phyloP scores from a whole-genome alignment of 1,140 invertebrate genomes.

The Drosophila azteca region DNA sequence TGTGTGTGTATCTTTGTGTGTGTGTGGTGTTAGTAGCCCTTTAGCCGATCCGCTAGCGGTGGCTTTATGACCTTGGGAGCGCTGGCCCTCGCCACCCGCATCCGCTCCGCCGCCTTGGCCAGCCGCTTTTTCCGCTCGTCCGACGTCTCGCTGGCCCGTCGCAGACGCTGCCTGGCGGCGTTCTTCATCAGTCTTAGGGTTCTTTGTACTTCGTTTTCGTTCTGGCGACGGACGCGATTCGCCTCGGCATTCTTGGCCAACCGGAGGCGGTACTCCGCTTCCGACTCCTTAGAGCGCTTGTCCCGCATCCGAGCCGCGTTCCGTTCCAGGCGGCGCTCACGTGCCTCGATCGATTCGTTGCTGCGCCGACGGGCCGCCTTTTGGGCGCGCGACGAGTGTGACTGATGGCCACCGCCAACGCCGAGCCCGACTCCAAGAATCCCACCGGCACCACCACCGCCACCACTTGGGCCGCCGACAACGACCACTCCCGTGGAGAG shows the following conservation, averaged over 20 bases:
- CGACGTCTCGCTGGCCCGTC: constrained; percentile 83
- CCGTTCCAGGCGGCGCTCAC: constrained; percentile 72
- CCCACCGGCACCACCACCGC: constrained; percentile 13
- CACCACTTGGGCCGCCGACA: constrained; percentile 36
- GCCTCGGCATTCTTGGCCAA: constrained; percentile 82
- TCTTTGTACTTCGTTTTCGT: constrained; percentile 84
- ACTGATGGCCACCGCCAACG: constrained; percentile 38
- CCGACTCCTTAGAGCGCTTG: constrained; percentile 76
- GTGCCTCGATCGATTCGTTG: constrained; percentile 79
- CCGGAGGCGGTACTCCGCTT: constrained; percentile 78
- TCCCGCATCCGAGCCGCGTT: constrained; percentile 83
- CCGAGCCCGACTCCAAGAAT: constrained; percentile 31
- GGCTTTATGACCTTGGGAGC: constrained; percentile 81
- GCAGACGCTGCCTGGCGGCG: constrained; percentile 77
- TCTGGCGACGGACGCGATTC: constrained; percentile 81
- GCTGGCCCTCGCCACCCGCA: constrained; percentile 74
- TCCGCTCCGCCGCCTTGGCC: constrained; percentile 82
- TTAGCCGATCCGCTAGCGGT: constrained; percentile 78
- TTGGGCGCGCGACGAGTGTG: constrained; percentile 67
- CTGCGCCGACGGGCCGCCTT: constrained; percentile 77
- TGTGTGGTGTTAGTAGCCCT: constrained; percentile 64
- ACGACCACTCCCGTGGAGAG: constrained; percentile 68
- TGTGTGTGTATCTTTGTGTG: no score
- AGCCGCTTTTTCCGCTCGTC: constrained; percentile 85
- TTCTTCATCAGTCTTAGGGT: constrained; percentile 84